Evolutionary conservation across 2,888 invertebrate genomes (phyloP).

Genomic region (Minunthozetes semirufus): DNA sequence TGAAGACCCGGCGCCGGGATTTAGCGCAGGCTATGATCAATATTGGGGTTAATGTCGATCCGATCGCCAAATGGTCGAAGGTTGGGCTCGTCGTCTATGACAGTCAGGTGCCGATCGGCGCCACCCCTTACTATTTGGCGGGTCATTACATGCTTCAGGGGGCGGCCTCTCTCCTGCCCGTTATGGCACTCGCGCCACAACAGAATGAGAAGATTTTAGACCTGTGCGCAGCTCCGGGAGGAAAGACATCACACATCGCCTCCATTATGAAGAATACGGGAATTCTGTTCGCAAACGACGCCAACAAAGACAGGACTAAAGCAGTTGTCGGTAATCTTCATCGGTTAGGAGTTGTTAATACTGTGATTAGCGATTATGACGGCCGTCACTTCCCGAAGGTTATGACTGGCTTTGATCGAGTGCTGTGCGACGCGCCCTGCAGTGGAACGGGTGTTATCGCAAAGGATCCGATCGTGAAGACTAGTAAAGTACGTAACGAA

Average conservation of each 20-base stretch:
- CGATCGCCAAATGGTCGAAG: slow-evolving; percentile 97
- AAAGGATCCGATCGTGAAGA: slow-evolving; percentile 95
- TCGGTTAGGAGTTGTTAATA: slow-evolving; percentile 87
- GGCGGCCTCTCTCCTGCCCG: slow-evolving; percentile 91
- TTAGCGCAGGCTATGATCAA: slow-evolving; percentile 90
- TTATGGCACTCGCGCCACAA: slow-evolving; percentile 95
- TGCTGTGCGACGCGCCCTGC: slow-evolving; percentile 94
- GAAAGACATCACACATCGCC: slow-evolving; percentile 96
- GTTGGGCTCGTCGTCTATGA: slow-evolving; percentile 94
- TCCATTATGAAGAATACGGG: slow-evolving; percentile 98
- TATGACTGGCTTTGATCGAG: slow-evolving; percentile 87
- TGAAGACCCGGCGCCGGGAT: slow-evolving; percentile 79
- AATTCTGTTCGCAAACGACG: slow-evolving; percentile 89
- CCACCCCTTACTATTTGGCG: slow-evolving; percentile 97
- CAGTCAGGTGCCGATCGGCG: slow-evolving; percentile 60
- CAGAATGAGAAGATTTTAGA: slow-evolving; percentile 90
- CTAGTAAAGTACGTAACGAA: slow-evolving; percentile 62
- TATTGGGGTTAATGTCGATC: slow-evolving; percentile 95
- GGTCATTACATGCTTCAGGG: slow-evolving; percentile 95
- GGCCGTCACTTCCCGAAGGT: slow-evolving; percentile 72
- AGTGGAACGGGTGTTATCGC: slow-evolving; percentile 96
- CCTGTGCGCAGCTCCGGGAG: slow-evolving; percentile 97
- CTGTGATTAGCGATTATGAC: slow-evolving; percentile 80
- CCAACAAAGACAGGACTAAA: slow-evolving; percentile 66
- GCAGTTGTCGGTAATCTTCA: slow-evolving; percentile 95